Evolutionary conservation across 2,888 invertebrate genomes (phyloP), one percentile per base, ranked within the genome.

Genomic region (Lottia gigantea): DNA sequence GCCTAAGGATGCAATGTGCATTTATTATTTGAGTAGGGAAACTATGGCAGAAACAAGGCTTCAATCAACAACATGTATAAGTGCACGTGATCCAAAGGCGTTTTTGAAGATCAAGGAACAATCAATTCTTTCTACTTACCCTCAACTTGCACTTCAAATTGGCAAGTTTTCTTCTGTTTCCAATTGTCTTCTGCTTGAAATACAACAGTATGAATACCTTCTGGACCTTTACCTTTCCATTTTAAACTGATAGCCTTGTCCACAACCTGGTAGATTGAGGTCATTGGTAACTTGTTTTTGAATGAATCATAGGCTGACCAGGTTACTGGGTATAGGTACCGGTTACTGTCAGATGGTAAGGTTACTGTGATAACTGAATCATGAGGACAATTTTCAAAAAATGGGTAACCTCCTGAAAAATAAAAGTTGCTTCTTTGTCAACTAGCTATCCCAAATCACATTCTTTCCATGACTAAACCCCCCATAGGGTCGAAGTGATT

Each of bases 331-430:
- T 71, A 74, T 40, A 82, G 73, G 62, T 74, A 74, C 11, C 77
- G 77, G 12, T 72, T 73, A 31, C 72, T 74, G 16, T 76, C 72
- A 8, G 76, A 70, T 4, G 81, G 77, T n/a, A 80, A 72, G 16
- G 70, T 64, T 65, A 77, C 71, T n/a, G 76, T 74, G 64, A 82
- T 76, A 8, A 76, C 76, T 47, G 80, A 76, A 8, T 77, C 78
- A 64, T 76, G 66, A 1, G 83, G 83, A 71, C 84, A 84, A 67
- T 76, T 74, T 26, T 78, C 78, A 75, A 83, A 84, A 65, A 76
- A 76, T 19, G 84, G 84, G 31, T 67, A 69, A 25, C 74, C 82
- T 82, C 71, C 2, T 75, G 70, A 26, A 47, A 71, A 26, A 23
- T 63, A 62, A 19, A n/a, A 45, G 8, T n/a, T n/a, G n/a, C n/a